Conservation (phyloP, 2,888 invertebrate species). For the Eristalis intricaria region DNA sequence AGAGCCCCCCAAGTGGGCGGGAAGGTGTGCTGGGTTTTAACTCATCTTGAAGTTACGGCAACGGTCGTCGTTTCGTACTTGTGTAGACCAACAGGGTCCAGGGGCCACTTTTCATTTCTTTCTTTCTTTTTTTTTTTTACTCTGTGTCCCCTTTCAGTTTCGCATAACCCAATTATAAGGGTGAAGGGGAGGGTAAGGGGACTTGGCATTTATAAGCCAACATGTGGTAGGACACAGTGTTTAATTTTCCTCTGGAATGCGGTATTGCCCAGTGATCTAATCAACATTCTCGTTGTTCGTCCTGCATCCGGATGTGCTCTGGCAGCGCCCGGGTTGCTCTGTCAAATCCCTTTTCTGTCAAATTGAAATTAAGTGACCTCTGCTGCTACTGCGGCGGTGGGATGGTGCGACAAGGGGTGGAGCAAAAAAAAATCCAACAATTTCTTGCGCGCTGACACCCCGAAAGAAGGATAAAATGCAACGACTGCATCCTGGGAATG, state of each 20-base stretch:
- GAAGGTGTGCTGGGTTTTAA: slow-evolving; percentile 23
- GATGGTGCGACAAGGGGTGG: neutral
- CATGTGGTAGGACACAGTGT: slow-evolving; percentile 38
- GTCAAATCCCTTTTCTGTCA: slow-evolving; percentile 45
- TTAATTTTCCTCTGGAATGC: slow-evolving; percentile 39
- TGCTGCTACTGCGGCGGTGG: neutral
- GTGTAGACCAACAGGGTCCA: slow-evolving; percentile 28
- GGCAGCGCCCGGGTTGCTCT: neutral
- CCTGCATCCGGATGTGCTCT: neutral
- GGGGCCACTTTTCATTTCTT: no score
- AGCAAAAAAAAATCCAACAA: slow-evolving; percentile 10
- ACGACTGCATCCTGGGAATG: slow-evolving; percentile 7
- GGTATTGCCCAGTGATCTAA: slow-evolving; percentile 37
- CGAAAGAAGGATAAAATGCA: slow-evolving; percentile 26
- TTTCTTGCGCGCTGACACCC: slow-evolving; percentile 33
- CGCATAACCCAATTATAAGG: slow-evolving; percentile 57
- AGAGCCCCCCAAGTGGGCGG: neutral
- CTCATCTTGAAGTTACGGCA: slow-evolving; percentile 47
- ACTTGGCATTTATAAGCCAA: slow-evolving; percentile 33
- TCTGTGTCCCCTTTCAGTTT: slow-evolving; percentile 1
- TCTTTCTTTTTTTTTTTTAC: slow-evolving; percentile 1
- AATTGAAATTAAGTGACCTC: slow-evolving; percentile 57
- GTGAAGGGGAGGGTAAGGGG: neutral
- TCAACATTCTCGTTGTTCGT: slow-evolving; percentile 27
- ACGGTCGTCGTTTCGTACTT: slow-evolving; percentile 1